A percentile compares a stretch with the other conserved stretches of the same genome.
phyloP scores from a whole-genome alignment of 2,888 invertebrate species.

The Phalera bucephala region DNA sequence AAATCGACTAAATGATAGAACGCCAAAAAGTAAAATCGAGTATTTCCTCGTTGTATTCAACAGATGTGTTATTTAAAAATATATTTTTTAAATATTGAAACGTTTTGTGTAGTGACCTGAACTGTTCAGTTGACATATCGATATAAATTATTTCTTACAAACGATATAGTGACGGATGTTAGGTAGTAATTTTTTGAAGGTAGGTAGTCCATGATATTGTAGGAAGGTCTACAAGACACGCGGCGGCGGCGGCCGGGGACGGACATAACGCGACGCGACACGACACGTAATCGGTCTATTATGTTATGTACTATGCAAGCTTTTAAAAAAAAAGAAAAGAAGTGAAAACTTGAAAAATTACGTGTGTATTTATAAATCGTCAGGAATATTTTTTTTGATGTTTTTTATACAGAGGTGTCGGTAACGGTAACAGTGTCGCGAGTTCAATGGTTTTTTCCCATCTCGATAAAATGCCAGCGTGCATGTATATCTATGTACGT shows the following conservation, averaged over 20 bases:
- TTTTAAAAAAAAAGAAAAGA: too few species aligned
- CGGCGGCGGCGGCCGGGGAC: constrained; percentile 9
- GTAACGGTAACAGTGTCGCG: too few species aligned
- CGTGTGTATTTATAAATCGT: too few species aligned
- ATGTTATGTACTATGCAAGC: too few species aligned
- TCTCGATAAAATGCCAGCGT: too few species aligned
- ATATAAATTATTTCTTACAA: constrained; percentile 1
- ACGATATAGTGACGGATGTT: neutral
- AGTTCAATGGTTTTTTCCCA: too few species aligned
- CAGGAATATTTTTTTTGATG: too few species aligned
- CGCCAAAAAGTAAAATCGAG: neutral
- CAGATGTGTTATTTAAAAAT: neutral
- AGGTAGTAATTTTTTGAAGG: neutral
- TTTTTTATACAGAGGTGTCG: too few species aligned
- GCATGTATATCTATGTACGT: too few species aligned
- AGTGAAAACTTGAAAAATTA: too few species aligned
- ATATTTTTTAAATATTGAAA: neutral
- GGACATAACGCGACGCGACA: neutral
- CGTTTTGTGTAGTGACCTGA: neutral
- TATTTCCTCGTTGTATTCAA: constrained; percentile 1
- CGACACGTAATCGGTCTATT: too few species aligned
- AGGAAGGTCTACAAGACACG: too few species aligned
- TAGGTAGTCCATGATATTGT: neutral
- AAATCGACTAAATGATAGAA: constrained; percentile 1
- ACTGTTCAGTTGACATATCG: constrained; percentile 1